A percentile compares a stretch with the other conserved stretches of the same genome.
phyloP scores from a whole-genome alignment of 2,113 vertebrate genomes.

The Chaenogobius annularis region DNA sequence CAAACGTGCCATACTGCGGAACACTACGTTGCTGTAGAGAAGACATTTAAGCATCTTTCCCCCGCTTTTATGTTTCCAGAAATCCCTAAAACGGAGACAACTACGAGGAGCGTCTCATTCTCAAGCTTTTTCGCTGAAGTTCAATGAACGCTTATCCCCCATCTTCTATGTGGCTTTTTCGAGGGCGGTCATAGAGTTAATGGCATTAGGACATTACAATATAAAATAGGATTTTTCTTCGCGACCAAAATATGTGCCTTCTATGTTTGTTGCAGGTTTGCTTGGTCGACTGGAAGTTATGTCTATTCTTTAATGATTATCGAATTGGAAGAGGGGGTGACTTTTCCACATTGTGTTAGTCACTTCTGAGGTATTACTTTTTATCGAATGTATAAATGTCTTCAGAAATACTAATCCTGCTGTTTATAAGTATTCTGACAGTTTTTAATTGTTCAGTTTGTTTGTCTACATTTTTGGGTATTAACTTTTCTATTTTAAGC shows the following conservation, averaged over 20 bases:
- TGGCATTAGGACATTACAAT: background rate
- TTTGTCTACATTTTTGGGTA: no score
- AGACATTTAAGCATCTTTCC: background rate
- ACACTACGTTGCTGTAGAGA: no score
- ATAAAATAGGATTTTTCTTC: no score
- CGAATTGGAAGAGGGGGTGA: slow-evolving; percentile 91
- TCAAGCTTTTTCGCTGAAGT: slow-evolving; percentile 94
- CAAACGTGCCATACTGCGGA: no score
- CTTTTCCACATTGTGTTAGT: background rate
- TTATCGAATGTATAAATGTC: background rate
- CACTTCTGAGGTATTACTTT: background rate
- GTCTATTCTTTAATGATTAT: slow-evolving; percentile 90
- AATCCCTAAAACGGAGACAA: slow-evolving; percentile 93
- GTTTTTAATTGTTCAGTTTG: background rate
- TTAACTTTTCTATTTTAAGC: no score
- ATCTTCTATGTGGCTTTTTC: slow-evolving; percentile 99
- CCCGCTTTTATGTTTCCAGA: slow-evolving; percentile 75
- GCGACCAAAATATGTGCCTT: slow-evolving; percentile 2
- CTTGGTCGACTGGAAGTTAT: slow-evolving; percentile 89
- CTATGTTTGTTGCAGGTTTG: slow-evolving; percentile 79
- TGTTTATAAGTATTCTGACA: background rate
- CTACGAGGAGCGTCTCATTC: slow-evolving; percentile 91
- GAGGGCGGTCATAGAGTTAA: slow-evolving; percentile 86
- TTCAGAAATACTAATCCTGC: background rate
- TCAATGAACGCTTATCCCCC: slow-evolving; percentile 96